Evolutionary conservation across 1,140 invertebrate genomes (phyloP).

Genomic region (Penaeus japonicus): DNA sequence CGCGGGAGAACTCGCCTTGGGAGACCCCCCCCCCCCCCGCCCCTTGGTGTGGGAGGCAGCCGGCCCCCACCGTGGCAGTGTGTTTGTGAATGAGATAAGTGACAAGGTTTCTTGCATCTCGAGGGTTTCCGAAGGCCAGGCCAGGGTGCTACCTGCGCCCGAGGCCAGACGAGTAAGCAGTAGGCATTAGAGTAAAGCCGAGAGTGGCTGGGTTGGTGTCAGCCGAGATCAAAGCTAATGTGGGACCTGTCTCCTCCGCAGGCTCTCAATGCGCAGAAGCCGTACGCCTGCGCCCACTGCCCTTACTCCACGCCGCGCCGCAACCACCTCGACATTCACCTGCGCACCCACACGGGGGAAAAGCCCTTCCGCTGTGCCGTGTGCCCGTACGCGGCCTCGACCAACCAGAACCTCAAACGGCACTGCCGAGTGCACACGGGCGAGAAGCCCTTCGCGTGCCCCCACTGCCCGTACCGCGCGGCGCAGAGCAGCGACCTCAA

Average conservation of each 20-base stretch:
- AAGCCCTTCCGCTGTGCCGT: conserved; percentile 25
- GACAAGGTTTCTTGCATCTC: too few species aligned
- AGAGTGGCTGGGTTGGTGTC: too few species aligned
- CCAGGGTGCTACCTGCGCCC: too few species aligned
- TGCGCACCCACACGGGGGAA: conserved; percentile 39
- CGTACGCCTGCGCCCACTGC: background rate
- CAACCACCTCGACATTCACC: conserved; percentile 30
- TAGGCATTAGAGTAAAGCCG: too few species aligned
- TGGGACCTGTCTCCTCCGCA: background rate
- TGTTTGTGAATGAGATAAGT: too few species aligned
- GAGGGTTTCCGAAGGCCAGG: too few species aligned
- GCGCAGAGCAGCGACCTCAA: conserved; percentile 23
- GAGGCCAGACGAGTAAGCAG: too few species aligned
- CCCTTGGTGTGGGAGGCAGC: too few species aligned
- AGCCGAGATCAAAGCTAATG: background rate
- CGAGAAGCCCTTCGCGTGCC: conserved; percentile 30
- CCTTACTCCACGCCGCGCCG: background rate
- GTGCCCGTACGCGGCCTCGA: conserved; percentile 67
- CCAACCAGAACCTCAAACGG: conserved; percentile 86
- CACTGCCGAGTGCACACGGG: conserved; percentile 23
- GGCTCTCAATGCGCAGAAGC: background rate
- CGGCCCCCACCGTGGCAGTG: too few species aligned
- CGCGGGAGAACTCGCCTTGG: too few species aligned
- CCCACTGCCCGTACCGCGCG: conserved; percentile 29
- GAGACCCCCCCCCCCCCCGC: too few species aligned